A percentile compares a stretch with the other conserved stretches of the same genome.
These are phyloP conservation scores for Calidris pygmaea DNA, from an alignment of 2,113 vertebrate species.

Conservation along the genomic window DNA sequence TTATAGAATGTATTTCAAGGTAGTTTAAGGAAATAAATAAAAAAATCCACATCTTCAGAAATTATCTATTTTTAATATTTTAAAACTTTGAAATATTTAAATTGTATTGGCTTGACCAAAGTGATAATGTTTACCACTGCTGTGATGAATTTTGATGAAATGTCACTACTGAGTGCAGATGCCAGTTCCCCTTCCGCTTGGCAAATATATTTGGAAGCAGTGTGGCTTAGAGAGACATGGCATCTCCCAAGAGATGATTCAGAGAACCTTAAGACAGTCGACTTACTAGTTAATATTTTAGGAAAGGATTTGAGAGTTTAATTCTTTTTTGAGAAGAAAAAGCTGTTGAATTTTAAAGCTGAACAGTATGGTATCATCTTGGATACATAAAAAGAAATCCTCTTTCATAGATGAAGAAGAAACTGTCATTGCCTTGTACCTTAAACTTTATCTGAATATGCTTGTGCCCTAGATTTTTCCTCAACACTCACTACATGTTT, in stretches of 20 bases:
- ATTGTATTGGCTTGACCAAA: neutral
- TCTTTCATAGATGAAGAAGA: neutral
- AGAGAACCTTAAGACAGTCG: neutral
- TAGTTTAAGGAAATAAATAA: neutral
- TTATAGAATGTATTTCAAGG: neutral
- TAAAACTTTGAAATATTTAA: neutral
- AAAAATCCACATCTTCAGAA: neutral
- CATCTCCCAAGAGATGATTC: neutral
- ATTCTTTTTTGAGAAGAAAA: neutral
- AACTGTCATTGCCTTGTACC: slow-evolving; percentile 10
- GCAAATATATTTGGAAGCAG: neutral
- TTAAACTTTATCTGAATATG: slow-evolving; percentile 30
- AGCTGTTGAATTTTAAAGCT: slow-evolving; percentile 39
- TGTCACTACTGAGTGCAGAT: neutral
- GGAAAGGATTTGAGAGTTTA: neutral
- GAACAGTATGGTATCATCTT: neutral
- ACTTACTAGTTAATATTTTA: slow-evolving; percentile 28
- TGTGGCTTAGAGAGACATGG: neutral
- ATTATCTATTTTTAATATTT: neutral
- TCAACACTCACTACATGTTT: neutral
- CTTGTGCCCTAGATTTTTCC: slow-evolving; percentile 45
- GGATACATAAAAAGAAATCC: slow-evolving; percentile 30
- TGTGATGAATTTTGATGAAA: neutral
- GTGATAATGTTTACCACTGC: neutral
- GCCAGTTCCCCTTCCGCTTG: neutral